Conservation (phyloP, 2,797 vertebrate genomes). For the Gadopsis bispinosus region DNA sequence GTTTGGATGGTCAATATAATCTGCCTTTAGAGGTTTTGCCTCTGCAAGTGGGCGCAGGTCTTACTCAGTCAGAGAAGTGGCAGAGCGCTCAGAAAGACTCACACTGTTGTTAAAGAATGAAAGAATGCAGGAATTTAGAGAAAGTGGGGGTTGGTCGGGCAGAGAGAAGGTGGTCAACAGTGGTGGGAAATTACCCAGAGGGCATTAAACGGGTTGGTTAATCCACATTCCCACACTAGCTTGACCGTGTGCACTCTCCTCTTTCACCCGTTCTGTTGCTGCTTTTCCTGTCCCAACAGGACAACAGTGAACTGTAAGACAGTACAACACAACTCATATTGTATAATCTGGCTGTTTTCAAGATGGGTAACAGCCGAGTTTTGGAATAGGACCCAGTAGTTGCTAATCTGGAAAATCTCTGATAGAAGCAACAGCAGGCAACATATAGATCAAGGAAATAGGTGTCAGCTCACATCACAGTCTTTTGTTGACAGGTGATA, state of each 20-base stretch:
- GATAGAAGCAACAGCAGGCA: not conserved
- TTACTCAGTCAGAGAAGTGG: conserved; percentile 33
- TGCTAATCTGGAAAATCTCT: not conserved
- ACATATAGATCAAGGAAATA: not conserved
- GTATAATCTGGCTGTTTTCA: not conserved
- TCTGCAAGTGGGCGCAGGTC: conserved; percentile 50
- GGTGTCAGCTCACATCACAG: not conserved
- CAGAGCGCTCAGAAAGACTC: conserved; percentile 64
- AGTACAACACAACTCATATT: not conserved
- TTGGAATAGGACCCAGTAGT: not conserved
- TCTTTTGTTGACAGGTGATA: not conserved
- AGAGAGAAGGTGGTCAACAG: conserved; percentile 60
- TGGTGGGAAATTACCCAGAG: conserved; percentile 67
- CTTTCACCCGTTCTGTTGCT: conserved; percentile 5
- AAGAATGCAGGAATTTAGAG: conserved; percentile 82
- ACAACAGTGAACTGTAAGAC: not conserved
- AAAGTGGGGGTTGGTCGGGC: conserved; percentile 51
- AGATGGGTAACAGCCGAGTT: not conserved
- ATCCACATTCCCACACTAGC: conserved; percentile 73
- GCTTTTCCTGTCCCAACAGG: not conserved
- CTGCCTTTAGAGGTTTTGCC: conserved; percentile 20
- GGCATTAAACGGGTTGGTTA: conserved; percentile 68
- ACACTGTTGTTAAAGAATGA: conserved; percentile 74
- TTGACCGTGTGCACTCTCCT: conserved; percentile 35
- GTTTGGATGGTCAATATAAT: conserved; percentile 31